Base-by-base conservation (phyloP, 2,113 vertebrate species). In the Caracal caracal region DNA sequence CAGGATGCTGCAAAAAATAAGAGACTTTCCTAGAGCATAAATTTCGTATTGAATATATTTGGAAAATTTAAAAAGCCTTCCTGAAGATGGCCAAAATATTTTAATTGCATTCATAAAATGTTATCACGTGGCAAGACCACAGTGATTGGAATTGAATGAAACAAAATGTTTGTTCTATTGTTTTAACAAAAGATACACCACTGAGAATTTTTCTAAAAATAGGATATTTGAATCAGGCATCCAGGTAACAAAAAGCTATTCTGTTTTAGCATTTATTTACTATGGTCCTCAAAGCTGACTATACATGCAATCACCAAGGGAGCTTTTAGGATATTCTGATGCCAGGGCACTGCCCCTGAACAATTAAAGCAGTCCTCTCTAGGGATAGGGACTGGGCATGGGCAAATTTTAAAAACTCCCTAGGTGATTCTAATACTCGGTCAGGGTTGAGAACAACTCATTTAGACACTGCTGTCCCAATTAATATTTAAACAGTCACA, bases 401-500 rank as follows among this genome's bases (percentile, higher is more conserved):
- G 37, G 68, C n/a, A 95, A 83, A 59, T 84, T 86, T 91, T 61
- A 90, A 94, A 96, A 94, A 30, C 86, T 93, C 96, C 89, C 94
- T 80, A 30, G 83, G 73, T 95, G 79, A 96, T 76, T 95, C 93
- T 73, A 93, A 95, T 53, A 93, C 17, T 26, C 28, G 87, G 89
- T 83, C 89, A 81, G 80, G 51, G 56, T 83, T 92, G 70, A 96
- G 81, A 93, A 96, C 33, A 65, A 97, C 95, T 94, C 92, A 97
- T 97, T 97, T 97, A 97, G 97, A 97, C 92, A 92, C 85, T 93
- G 92, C 92, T 92, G 20, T 96, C 83, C 96, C 95, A 97, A 97
- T 97, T 97, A 97, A 97, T 97, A 97, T 97, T 98, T 97, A 97
- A 97, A 94, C 47, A 97, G 96, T 97, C 96, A 97, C 93, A 92